phyloP scores from a whole-genome alignment of 2,888 invertebrate genomes.

The Mechanitis messenoides region DNA sequence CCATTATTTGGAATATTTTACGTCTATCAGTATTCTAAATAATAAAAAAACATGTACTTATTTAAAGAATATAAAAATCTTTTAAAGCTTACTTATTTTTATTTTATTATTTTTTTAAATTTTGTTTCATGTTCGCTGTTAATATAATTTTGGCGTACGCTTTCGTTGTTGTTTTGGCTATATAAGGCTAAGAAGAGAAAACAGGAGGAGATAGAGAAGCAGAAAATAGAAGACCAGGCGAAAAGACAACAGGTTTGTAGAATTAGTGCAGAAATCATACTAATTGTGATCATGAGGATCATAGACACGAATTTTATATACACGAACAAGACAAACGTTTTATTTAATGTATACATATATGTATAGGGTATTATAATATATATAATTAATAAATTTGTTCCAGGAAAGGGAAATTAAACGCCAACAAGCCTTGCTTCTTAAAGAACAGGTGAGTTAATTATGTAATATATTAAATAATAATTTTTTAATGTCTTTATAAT shows the following conservation, averaged over 20 bases:
- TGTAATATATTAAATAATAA: too few species aligned
- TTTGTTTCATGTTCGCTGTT: constrained; percentile 70
- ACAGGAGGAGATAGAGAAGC: constrained; percentile 90
- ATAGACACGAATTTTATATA: too few species aligned
- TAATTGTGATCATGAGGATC: too few species aligned
- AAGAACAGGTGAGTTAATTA: constrained; percentile 87
- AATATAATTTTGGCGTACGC: constrained; percentile 72
- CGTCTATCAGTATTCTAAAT: too few species aligned
- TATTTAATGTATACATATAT: too few species aligned
- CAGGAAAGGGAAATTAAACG: constrained; percentile 94
- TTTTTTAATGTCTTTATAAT: too few species aligned
- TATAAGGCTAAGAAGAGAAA: constrained; percentile 88
- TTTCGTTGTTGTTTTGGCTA: constrained; percentile 72
- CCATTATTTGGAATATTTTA: too few species aligned
- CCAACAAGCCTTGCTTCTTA: constrained; percentile 90
- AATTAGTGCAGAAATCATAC: too few species aligned
- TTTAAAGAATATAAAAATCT: too few species aligned
- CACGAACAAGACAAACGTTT: too few species aligned
- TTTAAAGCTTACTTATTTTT: constrained; percentile 6
- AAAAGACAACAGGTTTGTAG: constrained; percentile 88
- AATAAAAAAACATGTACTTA: too few species aligned
- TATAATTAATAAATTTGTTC: constrained; percentile 52
- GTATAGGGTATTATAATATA: background rate
- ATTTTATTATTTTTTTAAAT: constrained; percentile 39
- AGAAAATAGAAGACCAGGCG: constrained; percentile 88